Conservation (phyloP, 2,797 vertebrate genomes). For the Mormyrus hasselquistii region DNA sequence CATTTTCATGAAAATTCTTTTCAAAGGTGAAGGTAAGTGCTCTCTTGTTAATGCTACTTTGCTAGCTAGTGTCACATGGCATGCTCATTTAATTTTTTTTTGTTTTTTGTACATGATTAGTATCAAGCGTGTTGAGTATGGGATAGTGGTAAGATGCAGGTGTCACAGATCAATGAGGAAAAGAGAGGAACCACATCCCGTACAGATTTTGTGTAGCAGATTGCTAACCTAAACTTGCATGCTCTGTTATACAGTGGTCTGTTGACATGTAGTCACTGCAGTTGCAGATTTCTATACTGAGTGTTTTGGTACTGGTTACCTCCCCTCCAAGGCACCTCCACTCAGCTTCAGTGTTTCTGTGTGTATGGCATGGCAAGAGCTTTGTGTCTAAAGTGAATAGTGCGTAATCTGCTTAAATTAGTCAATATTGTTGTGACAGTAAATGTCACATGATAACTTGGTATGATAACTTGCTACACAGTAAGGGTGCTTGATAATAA, state of each 20-base stretch:
- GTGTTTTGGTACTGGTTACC: too few species aligned
- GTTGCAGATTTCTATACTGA: too few species aligned
- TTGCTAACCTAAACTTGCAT: too few species aligned
- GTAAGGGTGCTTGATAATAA: neutral
- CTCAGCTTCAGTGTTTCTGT: neutral
- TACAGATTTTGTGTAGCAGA: neutral
- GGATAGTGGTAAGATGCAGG: neutral
- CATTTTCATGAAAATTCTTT: neutral
- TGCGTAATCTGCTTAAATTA: neutral
- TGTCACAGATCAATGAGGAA: neutral
- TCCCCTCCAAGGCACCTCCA: too few species aligned
- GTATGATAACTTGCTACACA: neutral
- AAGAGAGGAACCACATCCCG: neutral
- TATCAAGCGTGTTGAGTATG: neutral
- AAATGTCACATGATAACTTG: neutral
- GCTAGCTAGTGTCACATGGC: neutral
- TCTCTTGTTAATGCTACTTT: neutral
- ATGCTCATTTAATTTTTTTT: neutral
- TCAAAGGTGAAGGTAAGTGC: neutral
- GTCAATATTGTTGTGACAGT: neutral
- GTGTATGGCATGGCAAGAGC: neutral
- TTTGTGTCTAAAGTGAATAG: neutral
- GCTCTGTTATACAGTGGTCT: too few species aligned
- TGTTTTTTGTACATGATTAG: neutral
- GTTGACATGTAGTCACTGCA: too few species aligned